Conservation (phyloP, 1,140 invertebrate genomes). For the Agrypnia vestita region DNA sequence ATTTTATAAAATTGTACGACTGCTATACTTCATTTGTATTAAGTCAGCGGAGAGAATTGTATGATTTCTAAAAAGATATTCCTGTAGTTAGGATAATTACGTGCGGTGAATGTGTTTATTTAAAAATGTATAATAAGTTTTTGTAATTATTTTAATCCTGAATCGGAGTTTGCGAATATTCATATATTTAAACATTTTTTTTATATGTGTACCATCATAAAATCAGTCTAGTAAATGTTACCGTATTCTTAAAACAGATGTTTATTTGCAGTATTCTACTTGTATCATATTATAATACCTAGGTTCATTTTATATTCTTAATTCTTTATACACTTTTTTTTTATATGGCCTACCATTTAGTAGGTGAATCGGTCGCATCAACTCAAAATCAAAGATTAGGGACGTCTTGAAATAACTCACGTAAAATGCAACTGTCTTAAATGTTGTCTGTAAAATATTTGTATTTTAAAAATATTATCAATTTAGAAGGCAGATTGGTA, state of each 20-base stretch:
- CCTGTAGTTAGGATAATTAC: conserved; percentile 7
- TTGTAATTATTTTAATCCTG: conserved; percentile 27
- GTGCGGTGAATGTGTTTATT: conserved; percentile 33
- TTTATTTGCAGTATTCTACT: conserved; percentile 32
- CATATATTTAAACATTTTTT: conserved; percentile 5
- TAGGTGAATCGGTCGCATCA: not conserved
- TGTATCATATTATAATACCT: conserved; percentile 1
- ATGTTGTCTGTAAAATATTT: too few species aligned
- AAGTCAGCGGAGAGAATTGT: not conserved
- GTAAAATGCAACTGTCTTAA: too few species aligned
- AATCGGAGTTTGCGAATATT: not conserved
- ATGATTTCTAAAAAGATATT: conserved; percentile 20
- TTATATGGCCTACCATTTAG: not conserved
- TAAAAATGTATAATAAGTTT: conserved; percentile 29
- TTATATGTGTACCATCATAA: conserved; percentile 2
- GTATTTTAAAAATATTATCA: too few species aligned
- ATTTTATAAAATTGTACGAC: conserved; percentile 23
- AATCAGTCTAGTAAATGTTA: conserved; percentile 17
- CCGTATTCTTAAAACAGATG: conserved; percentile 1
- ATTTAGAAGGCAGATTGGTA: too few species aligned
- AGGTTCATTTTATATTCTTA: conserved; percentile 17
- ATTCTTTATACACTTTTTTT: not conserved
- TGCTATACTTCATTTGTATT: conserved; percentile 7
- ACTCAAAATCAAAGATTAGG: too few species aligned
- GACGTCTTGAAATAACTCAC: too few species aligned